Evolutionary conservation across 2,113 vertebrate species (phyloP).

Genomic region (Carassius carassius): DNA sequence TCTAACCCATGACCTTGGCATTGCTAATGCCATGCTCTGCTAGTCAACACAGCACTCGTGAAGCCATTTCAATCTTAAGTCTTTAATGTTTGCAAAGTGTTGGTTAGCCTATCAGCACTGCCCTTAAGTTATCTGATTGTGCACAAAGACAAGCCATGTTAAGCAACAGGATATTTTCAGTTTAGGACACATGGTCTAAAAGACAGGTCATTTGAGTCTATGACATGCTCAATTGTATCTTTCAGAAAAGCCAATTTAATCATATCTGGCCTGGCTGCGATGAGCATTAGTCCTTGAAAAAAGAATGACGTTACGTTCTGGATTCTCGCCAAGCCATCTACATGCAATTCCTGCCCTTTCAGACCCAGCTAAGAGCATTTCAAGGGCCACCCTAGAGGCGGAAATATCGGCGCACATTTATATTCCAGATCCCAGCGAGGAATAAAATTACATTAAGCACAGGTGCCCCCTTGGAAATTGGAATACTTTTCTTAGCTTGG

Average conservation of each 20-base stretch:
- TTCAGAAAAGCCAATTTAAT: slow-evolving; percentile 33
- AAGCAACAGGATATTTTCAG: neutral
- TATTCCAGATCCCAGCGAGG: neutral
- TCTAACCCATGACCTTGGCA: too few species aligned
- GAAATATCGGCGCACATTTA: neutral
- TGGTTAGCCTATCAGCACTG: neutral
- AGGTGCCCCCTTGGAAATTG: slow-evolving; percentile 16
- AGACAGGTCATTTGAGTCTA: slow-evolving; percentile 2
- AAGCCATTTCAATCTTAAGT: too few species aligned
- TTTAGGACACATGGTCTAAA: neutral
- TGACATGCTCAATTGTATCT: slow-evolving; percentile 11
- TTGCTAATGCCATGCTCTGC: too few species aligned
- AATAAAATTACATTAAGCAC: slow-evolving; percentile 15
- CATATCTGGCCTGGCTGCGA: slow-evolving; percentile 14
- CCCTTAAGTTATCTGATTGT: neutral
- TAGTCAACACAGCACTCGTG: neutral
- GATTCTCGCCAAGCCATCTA: slow-evolving; percentile 28
- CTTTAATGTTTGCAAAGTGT: neutral
- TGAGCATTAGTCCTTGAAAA: slow-evolving; percentile 36
- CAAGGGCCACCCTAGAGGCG: slow-evolving; percentile 1
- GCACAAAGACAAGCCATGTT: neutral
- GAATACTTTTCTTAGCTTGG: slow-evolving; percentile 27
- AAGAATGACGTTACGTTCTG: slow-evolving; percentile 37
- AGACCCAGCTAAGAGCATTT: slow-evolving; percentile 24
- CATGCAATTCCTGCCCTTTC: slow-evolving; percentile 20